Percentiles rank a stretch among this genome's conserved stretches.
phyloP scores from a whole-genome alignment of 2,888 invertebrate species.

The Stomorhina lunata region DNA sequence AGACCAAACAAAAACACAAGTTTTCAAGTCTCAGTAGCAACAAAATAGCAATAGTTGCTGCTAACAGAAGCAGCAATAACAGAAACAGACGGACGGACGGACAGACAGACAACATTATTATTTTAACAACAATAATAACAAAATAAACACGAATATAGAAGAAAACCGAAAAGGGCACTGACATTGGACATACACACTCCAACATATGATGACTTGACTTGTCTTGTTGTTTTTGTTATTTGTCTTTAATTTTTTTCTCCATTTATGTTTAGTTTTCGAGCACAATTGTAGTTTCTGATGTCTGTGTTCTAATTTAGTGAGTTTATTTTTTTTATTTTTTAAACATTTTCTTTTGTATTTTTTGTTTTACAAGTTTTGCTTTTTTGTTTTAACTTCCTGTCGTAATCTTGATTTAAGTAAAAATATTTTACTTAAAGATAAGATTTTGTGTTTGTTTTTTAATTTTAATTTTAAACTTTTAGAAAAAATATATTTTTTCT shows the following conservation, averaged over 20 bases:
- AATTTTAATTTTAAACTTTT: too few species aligned
- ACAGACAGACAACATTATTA: not conserved
- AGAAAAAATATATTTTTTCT: too few species aligned
- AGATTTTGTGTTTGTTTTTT: slow-evolving; percentile 9
- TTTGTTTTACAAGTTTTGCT: slow-evolving; percentile 16
- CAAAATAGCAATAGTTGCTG: slow-evolving; percentile 25
- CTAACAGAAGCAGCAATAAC: not conserved
- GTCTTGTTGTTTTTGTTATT: slow-evolving; percentile 7
- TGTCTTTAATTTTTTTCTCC: slow-evolving; percentile 1
- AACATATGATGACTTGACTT: not conserved
- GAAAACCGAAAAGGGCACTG: slow-evolving; percentile 61
- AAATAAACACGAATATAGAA: slow-evolving; percentile 12
- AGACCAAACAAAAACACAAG: not conserved
- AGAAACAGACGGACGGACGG: too few species aligned
- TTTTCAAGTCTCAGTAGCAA: slow-evolving; percentile 1
- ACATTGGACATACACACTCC: slow-evolving; percentile 47
- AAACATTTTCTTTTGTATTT: not conserved
- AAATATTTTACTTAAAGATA: slow-evolving; percentile 30
- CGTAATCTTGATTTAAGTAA: slow-evolving; percentile 29
- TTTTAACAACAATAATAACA: slow-evolving; percentile 46
- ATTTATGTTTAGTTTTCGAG: slow-evolving; percentile 8
- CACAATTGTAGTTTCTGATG: slow-evolving; percentile 24
- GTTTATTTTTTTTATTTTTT: not conserved
- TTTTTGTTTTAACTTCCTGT: slow-evolving; percentile 46
- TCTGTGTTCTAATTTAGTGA: slow-evolving; percentile 44